Base-by-base conservation (phyloP, 2,888 invertebrate species). In the Pristionchus fissidentatus region DNA sequence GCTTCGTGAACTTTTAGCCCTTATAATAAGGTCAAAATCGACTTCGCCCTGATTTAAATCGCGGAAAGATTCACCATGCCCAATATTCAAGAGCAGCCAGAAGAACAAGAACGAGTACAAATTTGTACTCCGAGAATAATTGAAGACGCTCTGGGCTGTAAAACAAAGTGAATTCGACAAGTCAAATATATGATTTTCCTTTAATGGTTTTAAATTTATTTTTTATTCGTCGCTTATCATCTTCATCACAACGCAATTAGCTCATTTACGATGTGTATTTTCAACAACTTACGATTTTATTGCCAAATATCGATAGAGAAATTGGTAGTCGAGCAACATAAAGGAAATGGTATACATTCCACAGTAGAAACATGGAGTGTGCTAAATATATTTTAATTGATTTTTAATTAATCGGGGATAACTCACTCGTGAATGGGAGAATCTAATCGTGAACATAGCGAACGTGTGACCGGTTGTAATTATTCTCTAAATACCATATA, bases 401-500 rank as follows among this genome's bases (percentile, higher is more conserved):
- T 1, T 15, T 57, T 57, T 3, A n/a, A n/a, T n/a, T n/a, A n/a
- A n/a, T n/a, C n/a, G n/a, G n/a, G n/a, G n/a, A n/a, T n/a, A 2
- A 22, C 3, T 26, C 10, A 62, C 60, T 32, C 60, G 7, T 10
- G 60, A 62, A 62, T 62, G 32, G 62, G 5, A 2, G n/a, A 4
- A 19, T 3, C 60, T 35, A 62, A 32, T 15, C 1, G 35, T 29
- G 15, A 62, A 62, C 4, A 8, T 8, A 19, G 19, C 13, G 7
- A 15, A 35, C 15, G 15, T 10, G 19, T 26, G 26, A n/a, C 62
- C 62, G 62, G 19, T 19, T 0, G 62, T 62, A 3, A 62, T 15
- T 15, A 62, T 35, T 62, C 62, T 62, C 62, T 62, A 15, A 62
- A 62, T 35, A n/a, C n/a, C n/a, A n/a, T n/a, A n/a, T n/a, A n/a